Percentiles rank a stretch among this genome's conserved stretches.
Conservation (phyloP, 2,888 invertebrate species). For the Sesia bembeciformis region DNA sequence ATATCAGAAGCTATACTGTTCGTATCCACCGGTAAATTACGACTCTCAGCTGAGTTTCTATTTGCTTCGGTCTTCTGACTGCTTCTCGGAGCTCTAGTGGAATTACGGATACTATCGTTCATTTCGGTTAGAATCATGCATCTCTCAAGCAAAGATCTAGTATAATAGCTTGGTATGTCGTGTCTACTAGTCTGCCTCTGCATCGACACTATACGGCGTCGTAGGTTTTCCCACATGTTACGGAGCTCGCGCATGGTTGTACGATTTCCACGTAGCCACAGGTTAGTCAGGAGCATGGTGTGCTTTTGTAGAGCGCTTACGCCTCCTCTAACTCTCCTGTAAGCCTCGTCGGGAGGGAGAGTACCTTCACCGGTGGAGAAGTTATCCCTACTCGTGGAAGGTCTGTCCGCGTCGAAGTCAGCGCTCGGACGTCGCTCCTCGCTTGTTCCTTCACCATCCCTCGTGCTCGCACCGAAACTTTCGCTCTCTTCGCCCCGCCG, state of each 20-base stretch:
- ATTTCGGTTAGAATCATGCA: constrained; percentile 60
- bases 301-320: constrained; percentile 54
- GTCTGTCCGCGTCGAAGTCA: constrained; percentile 25
- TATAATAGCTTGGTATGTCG: constrained; percentile 50
- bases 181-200: constrained; percentile 61
- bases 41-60: constrained; percentile 20
- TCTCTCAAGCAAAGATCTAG: constrained; percentile 53
- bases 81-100: constrained; percentile 23
- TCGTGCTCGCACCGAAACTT: constrained; percentile 8
- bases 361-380: constrained; percentile 34
- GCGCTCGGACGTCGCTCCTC: constrained; percentile 6
- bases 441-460: constrained; percentile 8
- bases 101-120: constrained; percentile 34
- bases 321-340: constrained; percentile 48
- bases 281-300: constrained; percentile 42
- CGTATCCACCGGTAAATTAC: constrained; percentile 13
- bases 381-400: constrained; percentile 50
- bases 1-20: constrained; percentile 10
- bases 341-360: constrained; percentile 51
- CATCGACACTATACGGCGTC: constrained; percentile 71
- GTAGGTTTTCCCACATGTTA: constrained; percentile 77
- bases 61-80: constrained; percentile 23
- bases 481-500: not conserved
- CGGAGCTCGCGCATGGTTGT: constrained; percentile 74
- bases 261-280: constrained; percentile 57